Evolutionary conservation across 2,113 vertebrate species (phyloP).

Genomic region (Dicaeum eximium): DNA sequence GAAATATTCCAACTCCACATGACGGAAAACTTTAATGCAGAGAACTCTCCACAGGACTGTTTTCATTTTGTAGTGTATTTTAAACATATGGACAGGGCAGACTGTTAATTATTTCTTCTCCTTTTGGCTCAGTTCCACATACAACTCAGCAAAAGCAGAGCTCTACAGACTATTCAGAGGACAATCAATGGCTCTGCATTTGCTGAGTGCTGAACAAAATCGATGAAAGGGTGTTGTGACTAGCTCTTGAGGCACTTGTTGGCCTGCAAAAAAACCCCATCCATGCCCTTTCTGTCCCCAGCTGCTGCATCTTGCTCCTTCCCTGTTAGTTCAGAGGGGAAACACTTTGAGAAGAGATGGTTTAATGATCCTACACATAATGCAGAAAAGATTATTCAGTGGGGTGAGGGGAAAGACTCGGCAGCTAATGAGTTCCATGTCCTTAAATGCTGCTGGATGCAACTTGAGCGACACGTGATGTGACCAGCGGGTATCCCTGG

Average conservation of each 20-base stretch:
- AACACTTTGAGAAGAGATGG: background rate
- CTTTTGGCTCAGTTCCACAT: conserved; percentile 32
- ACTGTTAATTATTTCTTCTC: conserved; percentile 61
- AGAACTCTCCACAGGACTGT: conserved; percentile 49
- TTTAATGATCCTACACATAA: background rate
- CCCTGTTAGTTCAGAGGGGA: background rate
- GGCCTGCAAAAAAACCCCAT: background rate
- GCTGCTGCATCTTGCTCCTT: background rate
- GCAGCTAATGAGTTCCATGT: background rate
- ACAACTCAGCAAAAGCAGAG: conserved; percentile 42
- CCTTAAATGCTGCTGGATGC: background rate
- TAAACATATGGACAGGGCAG: conserved; percentile 46
- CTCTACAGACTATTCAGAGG: conserved; percentile 6
- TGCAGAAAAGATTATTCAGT: background rate
- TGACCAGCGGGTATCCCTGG: background rate
- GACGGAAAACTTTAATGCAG: background rate
- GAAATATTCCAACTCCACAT: conserved; percentile 1
- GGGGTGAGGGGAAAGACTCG: background rate
- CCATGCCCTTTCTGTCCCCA: background rate
- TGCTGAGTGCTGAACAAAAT: conserved; percentile 42
- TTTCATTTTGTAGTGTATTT: conserved; percentile 50
- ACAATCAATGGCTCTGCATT: conserved; percentile 39
- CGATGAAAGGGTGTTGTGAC: conserved; percentile 38
- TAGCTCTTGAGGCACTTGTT: background rate
- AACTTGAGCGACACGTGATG: rapidly evolving